phyloP scores from a whole-genome alignment of 2,797 vertebrate genomes.

The Nannoperca australis region DNA sequence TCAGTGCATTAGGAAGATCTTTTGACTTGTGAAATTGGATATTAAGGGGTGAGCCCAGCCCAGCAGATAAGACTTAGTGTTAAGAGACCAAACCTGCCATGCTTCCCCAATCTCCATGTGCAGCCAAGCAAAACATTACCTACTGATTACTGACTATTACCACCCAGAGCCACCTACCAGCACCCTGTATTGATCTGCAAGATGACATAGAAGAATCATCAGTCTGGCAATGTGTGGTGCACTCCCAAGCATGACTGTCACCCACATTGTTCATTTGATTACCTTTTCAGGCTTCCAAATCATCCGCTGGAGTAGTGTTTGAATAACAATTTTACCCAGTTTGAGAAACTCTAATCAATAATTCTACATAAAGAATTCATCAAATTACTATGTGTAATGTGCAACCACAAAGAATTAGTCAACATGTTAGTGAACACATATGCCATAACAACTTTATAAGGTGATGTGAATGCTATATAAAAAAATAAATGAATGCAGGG shows the following conservation, averaged over 20 bases:
- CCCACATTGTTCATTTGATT: conserved; percentile 60
- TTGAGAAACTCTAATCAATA: no score
- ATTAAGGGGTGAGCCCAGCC: conserved; percentile 37
- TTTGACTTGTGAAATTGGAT: conserved; percentile 64
- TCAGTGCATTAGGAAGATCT: conserved; percentile 42
- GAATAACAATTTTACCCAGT: no score
- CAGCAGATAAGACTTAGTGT: conserved; percentile 36
- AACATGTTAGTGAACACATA: neutral
- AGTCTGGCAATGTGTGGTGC: conserved; percentile 38
- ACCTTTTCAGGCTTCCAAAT: conserved; percentile 25
- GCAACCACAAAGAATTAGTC: no score
- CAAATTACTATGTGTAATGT: no score
- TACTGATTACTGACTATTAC: conserved; percentile 54
- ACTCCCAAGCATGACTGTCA: conserved; percentile 64
- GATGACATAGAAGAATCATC: conserved; percentile 73
- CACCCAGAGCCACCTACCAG: conserved; percentile 40
- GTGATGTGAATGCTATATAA: neutral
- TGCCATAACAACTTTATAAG: neutral
- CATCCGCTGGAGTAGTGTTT: conserved; percentile 13
- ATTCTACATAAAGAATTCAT: no score
- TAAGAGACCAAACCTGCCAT: conserved; percentile 31
- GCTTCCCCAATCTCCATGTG: conserved; percentile 49
- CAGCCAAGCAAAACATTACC: conserved; percentile 53
- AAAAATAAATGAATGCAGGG: neutral
- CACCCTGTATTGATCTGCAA: conserved; percentile 53